Evolutionary conservation across 1,140 invertebrate species (phyloP).

Genomic region (Matsumurasca onukii): DNA sequence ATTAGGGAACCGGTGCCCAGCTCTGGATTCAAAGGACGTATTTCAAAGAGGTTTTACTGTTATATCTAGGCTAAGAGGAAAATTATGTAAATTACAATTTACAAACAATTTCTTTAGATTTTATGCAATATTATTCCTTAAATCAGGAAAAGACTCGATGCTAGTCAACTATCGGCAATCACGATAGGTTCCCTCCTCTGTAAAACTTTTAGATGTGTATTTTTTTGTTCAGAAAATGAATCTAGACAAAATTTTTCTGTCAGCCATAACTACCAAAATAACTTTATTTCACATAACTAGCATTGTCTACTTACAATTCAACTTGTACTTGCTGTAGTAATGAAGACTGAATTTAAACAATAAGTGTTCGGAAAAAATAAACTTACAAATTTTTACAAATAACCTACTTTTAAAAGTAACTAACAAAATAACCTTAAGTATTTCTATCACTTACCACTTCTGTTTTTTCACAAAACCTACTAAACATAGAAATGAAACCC

Average conservation of each 20-base stretch:
- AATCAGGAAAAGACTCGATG: too few species aligned
- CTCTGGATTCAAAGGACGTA: too few species aligned
- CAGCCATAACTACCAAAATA: not conserved
- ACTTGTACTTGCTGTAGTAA: not conserved
- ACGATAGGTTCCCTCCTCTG: too few species aligned
- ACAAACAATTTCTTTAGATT: too few species aligned
- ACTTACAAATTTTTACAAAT: not conserved
- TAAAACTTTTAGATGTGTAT: too few species aligned
- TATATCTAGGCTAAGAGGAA: too few species aligned
- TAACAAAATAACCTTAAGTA: not conserved
- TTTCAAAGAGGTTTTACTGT: too few species aligned
- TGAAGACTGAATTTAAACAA: not conserved
- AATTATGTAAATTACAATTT: too few species aligned
- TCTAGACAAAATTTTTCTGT: not conserved
- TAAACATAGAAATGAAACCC: too few species aligned
- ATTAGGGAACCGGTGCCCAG: too few species aligned
- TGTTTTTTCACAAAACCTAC: not conserved
- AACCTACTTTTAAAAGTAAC: not conserved
- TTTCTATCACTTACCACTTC: not conserved
- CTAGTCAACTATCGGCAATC: too few species aligned
- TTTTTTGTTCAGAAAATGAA: not conserved
- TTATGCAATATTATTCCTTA: too few species aligned
- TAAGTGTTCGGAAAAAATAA: not conserved
- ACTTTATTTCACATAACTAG: not conserved
- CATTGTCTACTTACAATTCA: not conserved